Conservation (phyloP, 1,140 invertebrate genomes). For the Microvelia longipes region DNA sequence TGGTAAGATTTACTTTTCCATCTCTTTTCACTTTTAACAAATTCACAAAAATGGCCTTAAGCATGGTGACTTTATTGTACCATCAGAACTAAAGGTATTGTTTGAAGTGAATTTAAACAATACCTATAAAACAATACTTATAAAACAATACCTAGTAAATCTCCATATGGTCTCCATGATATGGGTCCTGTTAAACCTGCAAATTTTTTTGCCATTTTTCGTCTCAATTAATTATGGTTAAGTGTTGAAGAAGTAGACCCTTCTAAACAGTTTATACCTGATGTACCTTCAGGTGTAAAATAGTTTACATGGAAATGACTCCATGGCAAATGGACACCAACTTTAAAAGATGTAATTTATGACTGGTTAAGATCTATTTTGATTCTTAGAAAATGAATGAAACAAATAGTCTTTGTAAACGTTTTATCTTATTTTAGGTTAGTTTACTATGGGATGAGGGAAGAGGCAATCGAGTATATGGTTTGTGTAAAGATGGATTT, state of each 20-base stretch:
- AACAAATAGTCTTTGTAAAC: too few species aligned
- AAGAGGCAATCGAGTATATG: slow-evolving; percentile 41
- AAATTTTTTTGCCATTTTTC: not conserved
- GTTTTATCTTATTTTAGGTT: too few species aligned
- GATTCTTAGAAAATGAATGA: too few species aligned
- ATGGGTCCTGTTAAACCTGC: slow-evolving; percentile 33
- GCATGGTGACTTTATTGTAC: slow-evolving; percentile 64
- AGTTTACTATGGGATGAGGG: slow-evolving; percentile 49
- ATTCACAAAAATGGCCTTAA: slow-evolving; percentile 83
- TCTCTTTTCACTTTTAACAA: not conserved
- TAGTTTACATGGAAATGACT: too few species aligned
- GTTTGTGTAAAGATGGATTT: slow-evolving; percentile 37
- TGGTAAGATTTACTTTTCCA: slow-evolving; percentile 24
- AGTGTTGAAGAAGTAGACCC: too few species aligned
- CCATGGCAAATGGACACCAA: too few species aligned
- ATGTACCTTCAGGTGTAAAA: too few species aligned
- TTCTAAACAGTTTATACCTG: too few species aligned
- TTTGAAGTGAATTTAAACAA: too few species aligned
- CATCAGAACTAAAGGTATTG: slow-evolving; percentile 37
- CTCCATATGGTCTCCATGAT: slow-evolving; percentile 64
- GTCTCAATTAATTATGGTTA: slow-evolving; percentile 19
- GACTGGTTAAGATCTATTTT: too few species aligned
- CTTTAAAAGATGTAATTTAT: too few species aligned
- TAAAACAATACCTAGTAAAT: slow-evolving; percentile 40
- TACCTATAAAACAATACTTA: not conserved